Evolutionary conservation across 92 coral and sea anemone species (phyloP).

Genomic region (Meandrina meandrites): DNA sequence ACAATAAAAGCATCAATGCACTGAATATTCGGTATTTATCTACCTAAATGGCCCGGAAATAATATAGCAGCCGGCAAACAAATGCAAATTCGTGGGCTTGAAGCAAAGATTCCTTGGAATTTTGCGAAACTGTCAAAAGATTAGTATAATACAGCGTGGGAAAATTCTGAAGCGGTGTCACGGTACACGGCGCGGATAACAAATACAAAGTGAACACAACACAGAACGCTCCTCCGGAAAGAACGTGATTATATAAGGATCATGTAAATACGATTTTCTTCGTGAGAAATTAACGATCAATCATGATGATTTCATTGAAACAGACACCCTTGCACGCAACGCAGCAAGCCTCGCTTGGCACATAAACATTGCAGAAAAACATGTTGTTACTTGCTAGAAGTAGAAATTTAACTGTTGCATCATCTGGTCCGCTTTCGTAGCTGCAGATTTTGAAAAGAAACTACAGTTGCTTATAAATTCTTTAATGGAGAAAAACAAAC

Average conservation of each 20-base stretch:
- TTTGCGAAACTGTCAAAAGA: conserved; percentile 16
- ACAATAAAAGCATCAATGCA: background rate
- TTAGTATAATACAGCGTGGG: conserved; percentile 48
- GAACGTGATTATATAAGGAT: conserved; percentile 16
- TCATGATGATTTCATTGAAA: background rate
- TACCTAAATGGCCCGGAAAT: conserved; percentile 27
- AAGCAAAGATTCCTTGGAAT: conserved; percentile 37
- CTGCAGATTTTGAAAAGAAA: background rate
- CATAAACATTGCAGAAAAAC: conserved; percentile 18
- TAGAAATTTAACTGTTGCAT: background rate
- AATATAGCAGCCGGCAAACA: background rate
- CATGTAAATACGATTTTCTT: background rate
- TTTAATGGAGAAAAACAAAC: background rate
- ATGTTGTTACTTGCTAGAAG: background rate
- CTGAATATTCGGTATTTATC: background rate
- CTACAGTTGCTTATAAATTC: background rate
- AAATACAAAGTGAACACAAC: background rate
- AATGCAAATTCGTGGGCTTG: conserved; percentile 19
- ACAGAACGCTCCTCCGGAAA: conserved; percentile 11
- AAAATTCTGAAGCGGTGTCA: conserved; percentile 33
- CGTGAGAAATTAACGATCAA: background rate
- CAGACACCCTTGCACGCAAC: background rate
- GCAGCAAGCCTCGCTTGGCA: background rate
- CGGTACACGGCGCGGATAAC: conserved; percentile 36
- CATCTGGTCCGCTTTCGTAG: background rate